Conservation (phyloP, 2,113 vertebrate genomes). For the Thamnophis sirtalis region DNA sequence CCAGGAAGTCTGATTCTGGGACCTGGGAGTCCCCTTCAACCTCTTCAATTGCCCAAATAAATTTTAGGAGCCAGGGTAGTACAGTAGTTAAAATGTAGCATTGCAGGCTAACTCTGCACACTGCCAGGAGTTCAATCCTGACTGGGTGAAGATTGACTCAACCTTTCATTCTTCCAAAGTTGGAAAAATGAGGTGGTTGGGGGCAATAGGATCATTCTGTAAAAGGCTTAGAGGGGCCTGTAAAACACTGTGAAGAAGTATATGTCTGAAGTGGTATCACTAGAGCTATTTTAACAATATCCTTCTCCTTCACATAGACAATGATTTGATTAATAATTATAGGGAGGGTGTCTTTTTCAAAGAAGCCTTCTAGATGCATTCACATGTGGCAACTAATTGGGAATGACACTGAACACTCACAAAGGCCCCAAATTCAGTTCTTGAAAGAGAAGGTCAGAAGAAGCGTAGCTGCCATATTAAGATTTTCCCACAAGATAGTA, state of each 20-base stretch:
- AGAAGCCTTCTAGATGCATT: background rate
- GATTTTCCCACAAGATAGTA: background rate
- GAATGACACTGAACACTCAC: background rate
- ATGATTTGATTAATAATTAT: background rate
- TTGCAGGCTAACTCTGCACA: background rate
- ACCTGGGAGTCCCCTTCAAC: background rate
- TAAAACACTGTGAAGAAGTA: too few relatives aligned
- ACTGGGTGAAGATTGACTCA: background rate
- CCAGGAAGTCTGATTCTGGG: rapidly evolving
- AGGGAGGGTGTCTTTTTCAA: background rate
- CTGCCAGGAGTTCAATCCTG: too few relatives aligned
- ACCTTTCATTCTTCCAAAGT: too few relatives aligned
- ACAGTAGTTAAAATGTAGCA: background rate
- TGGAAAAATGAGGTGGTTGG: too few relatives aligned
- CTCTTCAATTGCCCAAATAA: rapidly evolving
- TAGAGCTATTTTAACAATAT: background rate
- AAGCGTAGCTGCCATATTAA: background rate
- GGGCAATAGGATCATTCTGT: too few relatives aligned
- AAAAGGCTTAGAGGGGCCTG: too few relatives aligned
- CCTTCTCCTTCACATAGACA: background rate
- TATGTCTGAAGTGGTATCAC: too few relatives aligned
- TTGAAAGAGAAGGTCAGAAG: background rate
- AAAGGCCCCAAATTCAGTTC: background rate
- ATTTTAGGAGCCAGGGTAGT: background rate
- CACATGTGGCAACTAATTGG: background rate